phyloP scores from a whole-genome alignment of 1,140 invertebrate genomes.

The Drosophila nigrodunni region DNA sequence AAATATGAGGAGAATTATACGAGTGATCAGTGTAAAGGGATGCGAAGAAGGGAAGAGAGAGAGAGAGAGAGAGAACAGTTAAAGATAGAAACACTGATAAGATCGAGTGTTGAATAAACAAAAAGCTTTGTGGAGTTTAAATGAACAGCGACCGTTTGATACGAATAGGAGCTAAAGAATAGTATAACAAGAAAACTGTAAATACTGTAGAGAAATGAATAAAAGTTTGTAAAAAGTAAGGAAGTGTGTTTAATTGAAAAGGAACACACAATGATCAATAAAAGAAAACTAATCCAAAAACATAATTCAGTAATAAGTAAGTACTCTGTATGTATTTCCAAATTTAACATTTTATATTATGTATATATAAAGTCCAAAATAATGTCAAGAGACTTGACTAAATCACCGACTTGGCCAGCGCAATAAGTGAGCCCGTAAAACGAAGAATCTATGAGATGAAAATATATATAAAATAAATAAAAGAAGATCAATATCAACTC shows the following conservation, averaged over 20 bases:
- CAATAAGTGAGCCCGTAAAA: constrained; percentile 77
- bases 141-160: background rate
- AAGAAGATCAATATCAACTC: too few species aligned
- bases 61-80: background rate
- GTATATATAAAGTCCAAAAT: too few species aligned
- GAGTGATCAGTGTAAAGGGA: background rate
- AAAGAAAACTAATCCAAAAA: too few species aligned
- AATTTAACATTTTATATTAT: too few species aligned
- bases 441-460: constrained; percentile 61
- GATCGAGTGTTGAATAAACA: background rate
- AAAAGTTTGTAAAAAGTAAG: too few species aligned
- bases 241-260: too few species aligned
- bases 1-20: constrained; percentile 37
- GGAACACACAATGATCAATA: too few species aligned
- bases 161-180: background rate
- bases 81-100: background rate
- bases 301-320: too few species aligned
- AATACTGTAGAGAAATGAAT: too few species aligned
- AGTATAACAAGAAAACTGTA: too few species aligned
- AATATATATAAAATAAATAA: background rate
- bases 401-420: constrained; percentile 69
- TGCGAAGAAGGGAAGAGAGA: background rate
- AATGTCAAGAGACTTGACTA: constrained; percentile 13
- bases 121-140: background rate
- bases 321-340: too few species aligned